Conservation (phyloP, 1,140 invertebrate genomes). For the Mercenaria mercenaria region DNA sequence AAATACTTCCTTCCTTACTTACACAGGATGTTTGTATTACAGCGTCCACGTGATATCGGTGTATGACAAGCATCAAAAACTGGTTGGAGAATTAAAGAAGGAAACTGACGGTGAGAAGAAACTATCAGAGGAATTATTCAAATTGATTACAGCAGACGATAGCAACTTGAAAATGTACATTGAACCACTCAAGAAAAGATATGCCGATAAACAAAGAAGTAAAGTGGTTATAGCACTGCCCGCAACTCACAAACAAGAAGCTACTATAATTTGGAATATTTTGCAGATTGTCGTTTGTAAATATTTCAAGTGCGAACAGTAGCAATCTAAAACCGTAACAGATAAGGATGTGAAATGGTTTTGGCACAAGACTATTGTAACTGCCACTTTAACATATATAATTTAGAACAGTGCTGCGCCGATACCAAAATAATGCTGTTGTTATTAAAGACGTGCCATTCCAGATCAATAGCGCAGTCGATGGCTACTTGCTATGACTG, state of each 20-base stretch:
- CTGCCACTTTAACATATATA: no score
- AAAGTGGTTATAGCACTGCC: background rate
- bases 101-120: background rate
- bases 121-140: background rate
- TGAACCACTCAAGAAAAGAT: background rate
- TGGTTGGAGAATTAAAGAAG: background rate
- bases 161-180: background rate
- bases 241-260: background rate
- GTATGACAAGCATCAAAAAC: background rate
- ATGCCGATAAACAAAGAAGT: background rate
- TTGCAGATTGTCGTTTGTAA: background rate
- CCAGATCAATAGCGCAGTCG: no score
- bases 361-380: no score
- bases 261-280: background rate
- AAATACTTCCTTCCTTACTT: no score
- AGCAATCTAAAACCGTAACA: no score
- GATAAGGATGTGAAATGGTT: no score
- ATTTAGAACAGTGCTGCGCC: no score
- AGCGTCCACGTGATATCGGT: background rate
- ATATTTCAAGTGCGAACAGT: slow-evolving; percentile 4
- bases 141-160: background rate
- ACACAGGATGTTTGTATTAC: no score
- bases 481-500: no score
- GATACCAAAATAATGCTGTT: no score
- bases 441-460: no score